Base-by-base conservation (phyloP, 2,888 invertebrate species). In the Caenorhabditis sinica region DNA sequence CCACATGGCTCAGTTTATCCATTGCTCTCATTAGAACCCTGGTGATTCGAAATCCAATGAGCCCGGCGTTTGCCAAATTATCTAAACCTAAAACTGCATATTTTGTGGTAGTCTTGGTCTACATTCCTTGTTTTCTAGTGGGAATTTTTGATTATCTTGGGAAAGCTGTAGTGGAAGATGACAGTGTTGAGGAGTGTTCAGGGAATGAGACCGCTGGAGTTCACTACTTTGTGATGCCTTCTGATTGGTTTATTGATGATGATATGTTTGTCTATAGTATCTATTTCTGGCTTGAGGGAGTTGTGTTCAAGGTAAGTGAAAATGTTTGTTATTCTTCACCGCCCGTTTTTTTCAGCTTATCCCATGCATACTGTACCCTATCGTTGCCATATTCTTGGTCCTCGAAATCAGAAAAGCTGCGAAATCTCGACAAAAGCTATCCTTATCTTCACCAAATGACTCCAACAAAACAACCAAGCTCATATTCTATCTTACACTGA, bases 301-400 rank as follows among this genome's bases (percentile, higher is more conserved):
- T 45, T 13, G 15, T 45, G 15, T 13, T 17, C 4, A 45, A 45
- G 45, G 45, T 45, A 45, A 45, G 17, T n/a, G 36, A n/a, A 36
- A 15, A 45, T 45, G 11, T 58, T n/a, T 33, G 58, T 15, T 15
- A 58, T 30, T 58, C 9, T 15, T 25, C 13, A 33, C 40, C 9
- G 40, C n/a, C 1, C 15, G 6, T 5, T 2, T 9, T 20, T 36
- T 61, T 36, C 61, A 61, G 61, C 1, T 61, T 15, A 61, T 61
- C 6, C 61, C 61, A n/a, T 36, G 36, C 36, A n/a, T 63, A 28
- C 53, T 74, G 1, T 74, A 53, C 40, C 73, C 73, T 8, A 74
- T 74, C 6, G 23, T 40, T 9, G 63, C 73, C 2, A 3, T 63
- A 8, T 28, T 74, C 2, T 20, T 74, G 17, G n/a, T 74, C n/a